A percentile compares a stretch with the other conserved stretches of the same genome.
phyloP scores from a whole-genome alignment of 2,888 invertebrate genomes.

The Drosophila limbata region DNA sequence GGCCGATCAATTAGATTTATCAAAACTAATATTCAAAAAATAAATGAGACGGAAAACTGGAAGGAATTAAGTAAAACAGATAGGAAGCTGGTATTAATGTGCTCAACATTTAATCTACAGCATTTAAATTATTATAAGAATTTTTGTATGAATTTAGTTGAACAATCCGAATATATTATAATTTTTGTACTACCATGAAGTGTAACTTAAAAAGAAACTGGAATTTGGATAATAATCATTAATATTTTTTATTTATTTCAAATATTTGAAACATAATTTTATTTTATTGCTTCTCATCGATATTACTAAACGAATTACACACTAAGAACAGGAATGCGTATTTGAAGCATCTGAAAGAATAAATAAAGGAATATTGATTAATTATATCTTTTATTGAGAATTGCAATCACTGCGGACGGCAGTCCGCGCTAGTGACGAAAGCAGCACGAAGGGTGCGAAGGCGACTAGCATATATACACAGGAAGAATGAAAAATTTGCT shows the following conservation, averaged over 20 bases:
- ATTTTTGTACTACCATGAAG: too few relatives aligned
- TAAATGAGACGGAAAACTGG: neutral
- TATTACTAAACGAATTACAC: constrained; percentile 8
- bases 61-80: neutral
- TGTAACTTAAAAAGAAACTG: neutral
- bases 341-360: constrained; percentile 82
- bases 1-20: constrained; percentile 88
- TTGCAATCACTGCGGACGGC: too few relatives aligned
- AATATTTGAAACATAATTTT: neutral
- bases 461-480: too few relatives aligned
- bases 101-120: too few relatives aligned
- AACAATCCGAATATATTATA: too few relatives aligned
- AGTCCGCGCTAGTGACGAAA: too few relatives aligned
- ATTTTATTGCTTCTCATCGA: neutral
- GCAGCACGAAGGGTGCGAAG: too few relatives aligned
- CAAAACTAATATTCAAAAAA: neutral
- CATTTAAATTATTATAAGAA: too few relatives aligned
- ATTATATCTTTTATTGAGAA: neutral
- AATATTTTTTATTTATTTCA: neutral
- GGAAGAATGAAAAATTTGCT: too few relatives aligned
- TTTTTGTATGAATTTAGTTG: too few relatives aligned
- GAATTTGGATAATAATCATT: neutral
- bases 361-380: neutral
- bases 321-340: constrained; percentile 77
- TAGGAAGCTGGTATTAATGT: too few relatives aligned